Evolutionary conservation across 2,113 vertebrate species (phyloP).

Genomic region (Isurus oxyrinchus): DNA sequence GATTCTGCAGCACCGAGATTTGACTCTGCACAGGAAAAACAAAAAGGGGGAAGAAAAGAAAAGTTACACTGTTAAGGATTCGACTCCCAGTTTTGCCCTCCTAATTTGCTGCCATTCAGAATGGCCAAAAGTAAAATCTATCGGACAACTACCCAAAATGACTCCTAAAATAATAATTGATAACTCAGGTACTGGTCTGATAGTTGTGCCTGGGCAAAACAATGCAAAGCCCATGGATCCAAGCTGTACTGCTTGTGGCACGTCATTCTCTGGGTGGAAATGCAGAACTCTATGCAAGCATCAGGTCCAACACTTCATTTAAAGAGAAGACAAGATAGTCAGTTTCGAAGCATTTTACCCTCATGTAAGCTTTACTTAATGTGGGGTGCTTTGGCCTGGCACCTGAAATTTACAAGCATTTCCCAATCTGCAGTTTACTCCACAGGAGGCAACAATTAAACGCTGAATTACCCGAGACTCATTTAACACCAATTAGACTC

Average conservation of each 20-base stretch:
- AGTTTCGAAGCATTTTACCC: not conserved
- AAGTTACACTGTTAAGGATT: not conserved
- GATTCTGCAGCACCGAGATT: constrained; percentile 95
- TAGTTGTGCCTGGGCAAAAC: not conserved
- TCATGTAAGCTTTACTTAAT: not conserved
- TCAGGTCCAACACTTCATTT: not conserved
- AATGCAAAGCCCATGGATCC: not conserved
- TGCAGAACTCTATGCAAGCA: not conserved
- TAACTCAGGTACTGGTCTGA: no score
- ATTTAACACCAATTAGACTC: not conserved
- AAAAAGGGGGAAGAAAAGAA: not conserved
- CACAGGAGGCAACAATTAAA: not conserved
- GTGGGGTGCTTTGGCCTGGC: not conserved
- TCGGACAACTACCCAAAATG: not conserved
- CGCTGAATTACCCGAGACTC: not conserved
- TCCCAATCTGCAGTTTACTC: not conserved
- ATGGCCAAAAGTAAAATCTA: not conserved
- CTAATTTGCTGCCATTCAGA: not conserved
- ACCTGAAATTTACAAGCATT: not conserved
- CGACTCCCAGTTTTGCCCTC: not conserved
- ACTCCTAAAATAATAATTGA: not conserved
- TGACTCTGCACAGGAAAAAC: constrained; percentile 69
- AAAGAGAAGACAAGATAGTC: not conserved
- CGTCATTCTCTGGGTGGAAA: not conserved
- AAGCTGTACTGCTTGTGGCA: not conserved